A percentile compares a stretch with the other conserved stretches of the same genome.
These are phyloP conservation scores for Holacanthella duospinosa DNA, from an alignment of 2,888 invertebrate species.

Conservation along the genomic window DNA sequence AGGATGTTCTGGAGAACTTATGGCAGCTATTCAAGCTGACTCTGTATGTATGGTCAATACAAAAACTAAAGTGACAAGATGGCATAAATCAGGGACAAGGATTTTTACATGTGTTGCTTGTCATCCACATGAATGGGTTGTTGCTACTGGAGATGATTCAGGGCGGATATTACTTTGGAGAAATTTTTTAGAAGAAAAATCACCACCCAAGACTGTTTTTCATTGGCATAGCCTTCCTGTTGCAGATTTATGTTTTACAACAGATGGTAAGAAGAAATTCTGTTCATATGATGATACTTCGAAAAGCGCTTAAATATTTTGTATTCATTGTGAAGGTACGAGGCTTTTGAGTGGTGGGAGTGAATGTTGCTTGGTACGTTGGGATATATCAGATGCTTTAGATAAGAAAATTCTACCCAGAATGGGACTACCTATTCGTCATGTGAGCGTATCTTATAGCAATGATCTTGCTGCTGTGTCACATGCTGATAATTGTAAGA, in stretches of 20 bases:
- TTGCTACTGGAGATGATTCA: constrained; percentile 57
- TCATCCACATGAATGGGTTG: constrained; percentile 54
- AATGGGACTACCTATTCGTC: constrained; percentile 55
- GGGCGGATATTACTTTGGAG: constrained; percentile 58
- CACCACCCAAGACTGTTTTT: constrained; percentile 45
- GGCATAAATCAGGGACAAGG: constrained; percentile 35
- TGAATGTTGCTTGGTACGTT: constrained; percentile 67
- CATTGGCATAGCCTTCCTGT: constrained; percentile 72
- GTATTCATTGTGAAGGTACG: constrained; percentile 46
- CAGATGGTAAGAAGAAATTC: constrained; percentile 41
- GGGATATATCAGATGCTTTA: constrained; percentile 50
- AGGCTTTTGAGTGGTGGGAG: constrained; percentile 65
- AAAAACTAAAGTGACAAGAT: constrained; percentile 9
- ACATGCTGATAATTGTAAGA: constrained; percentile 56
- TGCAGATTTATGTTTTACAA: constrained; percentile 55
- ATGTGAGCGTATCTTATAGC: constrained; percentile 52
- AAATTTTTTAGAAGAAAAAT: constrained; percentile 37
- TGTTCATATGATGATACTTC: neutral
- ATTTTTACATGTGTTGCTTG: constrained; percentile 54
- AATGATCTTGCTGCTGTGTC: constrained; percentile 55
- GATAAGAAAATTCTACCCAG: constrained; percentile 56
- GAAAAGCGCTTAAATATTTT: neutral
- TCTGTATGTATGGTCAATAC: constrained; percentile 23
- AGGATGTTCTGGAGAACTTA: constrained; percentile 18
- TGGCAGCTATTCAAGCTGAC: constrained; percentile 28